A percentile compares a stretch with the other conserved stretches of the same genome.
phyloP scores from a whole-genome alignment of 2,797 vertebrate genomes.

The Argentina silus region DNA sequence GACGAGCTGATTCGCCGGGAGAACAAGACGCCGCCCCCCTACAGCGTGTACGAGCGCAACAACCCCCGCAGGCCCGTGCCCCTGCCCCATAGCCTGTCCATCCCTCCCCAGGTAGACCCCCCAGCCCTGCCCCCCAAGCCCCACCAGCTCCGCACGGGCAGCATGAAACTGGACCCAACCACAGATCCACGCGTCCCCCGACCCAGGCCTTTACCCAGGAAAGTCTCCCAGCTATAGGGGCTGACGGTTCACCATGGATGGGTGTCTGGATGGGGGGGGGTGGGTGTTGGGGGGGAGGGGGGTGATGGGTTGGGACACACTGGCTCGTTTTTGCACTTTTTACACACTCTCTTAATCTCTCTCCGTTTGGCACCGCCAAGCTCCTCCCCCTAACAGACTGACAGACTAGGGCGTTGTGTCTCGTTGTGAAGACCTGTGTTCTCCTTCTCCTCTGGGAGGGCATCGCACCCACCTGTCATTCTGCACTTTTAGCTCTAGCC shows the following conservation, averaged over 20 bases:
- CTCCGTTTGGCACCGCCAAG: conserved; percentile 57
- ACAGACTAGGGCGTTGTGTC: conserved; percentile 42
- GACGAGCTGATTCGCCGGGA: conserved; percentile 91
- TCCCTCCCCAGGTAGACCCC: conserved; percentile 83
- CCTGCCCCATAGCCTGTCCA: conserved; percentile 92
- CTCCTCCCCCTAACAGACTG: conserved; percentile 52
- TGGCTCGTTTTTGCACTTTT: conserved; percentile 80
- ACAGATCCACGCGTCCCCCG: conserved; percentile 82
- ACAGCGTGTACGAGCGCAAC: conserved; percentile 91
- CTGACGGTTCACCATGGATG: conserved; percentile 54
- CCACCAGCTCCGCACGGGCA: conserved; percentile 82
- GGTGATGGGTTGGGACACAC: conserved; percentile 57
- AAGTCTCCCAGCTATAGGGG: conserved; percentile 95
- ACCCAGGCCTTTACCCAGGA: conserved; percentile 92
- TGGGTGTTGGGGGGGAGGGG: conserved; percentile 41
- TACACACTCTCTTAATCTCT: conserved; percentile 27
- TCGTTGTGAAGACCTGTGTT: conserved; percentile 40
- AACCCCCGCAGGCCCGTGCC: conserved; percentile 89
- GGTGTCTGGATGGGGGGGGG: too few species aligned
- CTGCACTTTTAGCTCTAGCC: conserved; percentile 72
- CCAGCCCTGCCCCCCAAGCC: conserved; percentile 96
- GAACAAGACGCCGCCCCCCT: conserved; percentile 94
- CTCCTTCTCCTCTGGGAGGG: conserved; percentile 51
- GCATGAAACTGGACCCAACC: conserved; percentile 84
- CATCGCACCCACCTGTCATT: conserved; percentile 63